Evolutionary conservation across 2,113 vertebrate species (phyloP).

Genomic region (Camelus bactrianus): DNA sequence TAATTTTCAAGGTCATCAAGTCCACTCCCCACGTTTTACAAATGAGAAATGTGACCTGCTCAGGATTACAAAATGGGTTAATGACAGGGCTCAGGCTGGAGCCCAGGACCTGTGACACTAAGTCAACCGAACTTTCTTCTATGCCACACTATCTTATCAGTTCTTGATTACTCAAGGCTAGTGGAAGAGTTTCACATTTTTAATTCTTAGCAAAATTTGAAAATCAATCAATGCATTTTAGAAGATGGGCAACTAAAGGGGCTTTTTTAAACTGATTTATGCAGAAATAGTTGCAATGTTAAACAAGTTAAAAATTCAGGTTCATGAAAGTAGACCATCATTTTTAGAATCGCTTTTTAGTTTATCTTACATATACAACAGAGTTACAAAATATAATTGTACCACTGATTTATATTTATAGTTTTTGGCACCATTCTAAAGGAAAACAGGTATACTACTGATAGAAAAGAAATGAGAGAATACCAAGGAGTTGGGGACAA

Average conservation of each 20-base stretch:
- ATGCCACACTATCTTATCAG: neutral
- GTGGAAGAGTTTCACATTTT: constrained; percentile 32
- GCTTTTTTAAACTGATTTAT: constrained; percentile 24
- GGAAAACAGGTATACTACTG: neutral
- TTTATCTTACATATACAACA: constrained; percentile 53
- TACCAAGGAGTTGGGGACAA: neutral
- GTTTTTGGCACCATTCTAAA: constrained; percentile 49
- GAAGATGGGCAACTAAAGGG: constrained; percentile 18
- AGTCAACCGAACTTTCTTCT: constrained; percentile 31
- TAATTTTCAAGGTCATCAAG: constrained; percentile 55
- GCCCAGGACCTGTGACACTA: neutral
- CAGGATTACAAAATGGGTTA: constrained; percentile 36
- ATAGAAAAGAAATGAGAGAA: constrained; percentile 25
- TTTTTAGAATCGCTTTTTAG: constrained; percentile 35
- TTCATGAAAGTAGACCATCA: constrained; percentile 8
- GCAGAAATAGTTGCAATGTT: constrained; percentile 18
- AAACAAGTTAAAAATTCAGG: neutral
- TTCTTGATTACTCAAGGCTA: constrained; percentile 46
- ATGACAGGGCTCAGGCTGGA: neutral
- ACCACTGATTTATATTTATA: constrained; percentile 7
- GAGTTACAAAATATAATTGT: constrained; percentile 32
- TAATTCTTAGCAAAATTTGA: constrained; percentile 62
- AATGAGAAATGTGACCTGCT: constrained; percentile 47
- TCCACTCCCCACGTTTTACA: constrained; percentile 36
- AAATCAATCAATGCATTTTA: constrained; percentile 64